These are phyloP conservation scores for Pandemis heparana DNA, from an alignment of 2,888 invertebrate genomes.

Conservation along the genomic window DNA sequence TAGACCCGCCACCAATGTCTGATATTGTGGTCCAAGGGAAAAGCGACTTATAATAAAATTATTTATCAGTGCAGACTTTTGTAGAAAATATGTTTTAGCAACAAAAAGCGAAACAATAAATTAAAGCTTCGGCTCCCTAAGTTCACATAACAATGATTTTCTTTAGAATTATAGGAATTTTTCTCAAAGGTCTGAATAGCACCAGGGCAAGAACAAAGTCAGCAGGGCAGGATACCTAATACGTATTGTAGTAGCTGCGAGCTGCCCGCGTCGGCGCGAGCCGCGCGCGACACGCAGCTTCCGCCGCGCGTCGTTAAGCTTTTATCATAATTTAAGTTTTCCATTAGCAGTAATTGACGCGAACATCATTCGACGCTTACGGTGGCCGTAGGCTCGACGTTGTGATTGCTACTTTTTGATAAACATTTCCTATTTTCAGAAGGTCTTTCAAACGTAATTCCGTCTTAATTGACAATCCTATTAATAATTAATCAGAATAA, in stretches of 20 bases:
- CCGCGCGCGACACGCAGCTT: slow-evolving; percentile 61
- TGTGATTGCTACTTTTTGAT: slow-evolving; percentile 81
- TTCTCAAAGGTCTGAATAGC: too few species aligned
- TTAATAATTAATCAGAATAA: slow-evolving; percentile 82
- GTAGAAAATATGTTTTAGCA: too few species aligned
- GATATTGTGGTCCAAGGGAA: background rate
- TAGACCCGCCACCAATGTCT: background rate
- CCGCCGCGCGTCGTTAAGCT: slow-evolving; percentile 74
- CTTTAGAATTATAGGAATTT: too few species aligned
- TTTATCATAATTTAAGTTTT: slow-evolving; percentile 86
- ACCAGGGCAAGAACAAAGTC: too few species aligned
- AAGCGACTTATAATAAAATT: background rate
- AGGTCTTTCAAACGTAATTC: slow-evolving; percentile 69
- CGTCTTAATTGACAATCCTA: slow-evolving; percentile 81
- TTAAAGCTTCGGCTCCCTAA: too few species aligned
- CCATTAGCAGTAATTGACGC: slow-evolving; percentile 85
- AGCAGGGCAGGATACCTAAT: too few species aligned
- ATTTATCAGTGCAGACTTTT: background rate
- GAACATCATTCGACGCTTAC: slow-evolving; percentile 85
- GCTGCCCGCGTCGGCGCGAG: background rate
- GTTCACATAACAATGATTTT: too few species aligned
- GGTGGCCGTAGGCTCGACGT: slow-evolving; percentile 68
- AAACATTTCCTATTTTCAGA: slow-evolving; percentile 80
- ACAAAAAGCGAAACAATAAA: too few species aligned
- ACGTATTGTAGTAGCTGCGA: too few species aligned